Evolutionary conservation across 2,113 vertebrate genomes (phyloP).

Genomic region (Peromyscus leucopus): DNA sequence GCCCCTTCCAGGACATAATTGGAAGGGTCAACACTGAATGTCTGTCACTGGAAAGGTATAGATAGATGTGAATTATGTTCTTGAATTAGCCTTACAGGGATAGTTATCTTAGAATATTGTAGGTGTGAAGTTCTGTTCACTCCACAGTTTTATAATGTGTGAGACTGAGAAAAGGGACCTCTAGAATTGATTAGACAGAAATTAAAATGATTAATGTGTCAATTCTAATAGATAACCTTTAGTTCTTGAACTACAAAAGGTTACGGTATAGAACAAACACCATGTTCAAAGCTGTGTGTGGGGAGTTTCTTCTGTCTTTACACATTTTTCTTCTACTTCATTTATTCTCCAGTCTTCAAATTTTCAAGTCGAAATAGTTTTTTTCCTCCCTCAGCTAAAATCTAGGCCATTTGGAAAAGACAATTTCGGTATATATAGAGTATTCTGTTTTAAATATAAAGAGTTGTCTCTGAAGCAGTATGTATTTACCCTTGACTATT

Average conservation of each 20-base stretch:
- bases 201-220: not conserved
- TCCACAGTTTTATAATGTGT: not conserved
- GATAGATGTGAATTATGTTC: not conserved
- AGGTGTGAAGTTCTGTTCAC: not conserved
- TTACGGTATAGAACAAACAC: not conserved
- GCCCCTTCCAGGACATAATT: too few species aligned
- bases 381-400: not conserved
- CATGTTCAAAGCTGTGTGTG: not conserved
- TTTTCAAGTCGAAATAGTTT: not conserved
- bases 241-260: not conserved
- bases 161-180: not conserved
- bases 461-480: not conserved
- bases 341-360: not conserved
- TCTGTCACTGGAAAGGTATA: not conserved
- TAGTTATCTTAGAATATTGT: not conserved
- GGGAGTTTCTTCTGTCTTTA: not conserved
- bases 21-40: not conserved
- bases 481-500: not conserved
- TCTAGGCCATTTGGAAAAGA: not conserved
- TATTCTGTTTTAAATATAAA: not conserved
- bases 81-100: not conserved
- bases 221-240: not conserved
- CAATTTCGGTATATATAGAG: not conserved
- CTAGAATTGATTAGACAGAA: not conserved
- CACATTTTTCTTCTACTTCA: not conserved